Evolutionary conservation across 2,888 invertebrate species (phyloP).

Genomic region (Eupithecia tripunctaria): DNA sequence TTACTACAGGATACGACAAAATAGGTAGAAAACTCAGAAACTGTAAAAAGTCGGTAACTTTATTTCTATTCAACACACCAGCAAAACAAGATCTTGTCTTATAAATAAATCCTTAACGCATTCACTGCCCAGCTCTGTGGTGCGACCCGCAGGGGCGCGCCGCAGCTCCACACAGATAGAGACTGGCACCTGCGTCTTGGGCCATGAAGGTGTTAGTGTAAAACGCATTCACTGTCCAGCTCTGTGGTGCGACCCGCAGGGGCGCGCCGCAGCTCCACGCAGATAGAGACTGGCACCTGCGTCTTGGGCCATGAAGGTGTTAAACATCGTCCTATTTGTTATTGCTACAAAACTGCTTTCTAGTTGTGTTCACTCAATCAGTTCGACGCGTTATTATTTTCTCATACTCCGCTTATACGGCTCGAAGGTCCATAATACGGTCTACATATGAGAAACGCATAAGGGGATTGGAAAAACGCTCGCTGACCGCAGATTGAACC

Average conservation of each 20-base stretch:
- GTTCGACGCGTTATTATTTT: not conserved
- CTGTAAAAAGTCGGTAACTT: not conserved
- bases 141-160: no score
- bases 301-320: no score
- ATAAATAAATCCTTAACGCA: not conserved
- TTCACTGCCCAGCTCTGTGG: no score
- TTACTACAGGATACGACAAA: constrained; percentile 5
- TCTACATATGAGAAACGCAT: constrained; percentile 8
- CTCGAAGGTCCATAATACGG: constrained; percentile 5
- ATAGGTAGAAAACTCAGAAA: not conserved
- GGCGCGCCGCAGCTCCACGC: no score
- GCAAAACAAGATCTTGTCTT: not conserved
- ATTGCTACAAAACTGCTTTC: not conserved
- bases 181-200: no score
- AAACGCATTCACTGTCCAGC: no score
- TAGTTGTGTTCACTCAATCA: not conserved
- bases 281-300: no score
- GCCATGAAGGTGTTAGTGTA: no score
- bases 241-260: no score
- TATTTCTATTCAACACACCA: not conserved
- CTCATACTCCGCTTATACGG: not conserved
- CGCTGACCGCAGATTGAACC: constrained; percentile 35
- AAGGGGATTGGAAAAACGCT: constrained; percentile 29
- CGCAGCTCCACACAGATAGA: no score
- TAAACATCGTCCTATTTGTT: not conserved